Evolutionary conservation across 1,140 invertebrate genomes (phyloP), one percentile per base, ranked within the genome.

Genomic region (Battus philenor): DNA sequence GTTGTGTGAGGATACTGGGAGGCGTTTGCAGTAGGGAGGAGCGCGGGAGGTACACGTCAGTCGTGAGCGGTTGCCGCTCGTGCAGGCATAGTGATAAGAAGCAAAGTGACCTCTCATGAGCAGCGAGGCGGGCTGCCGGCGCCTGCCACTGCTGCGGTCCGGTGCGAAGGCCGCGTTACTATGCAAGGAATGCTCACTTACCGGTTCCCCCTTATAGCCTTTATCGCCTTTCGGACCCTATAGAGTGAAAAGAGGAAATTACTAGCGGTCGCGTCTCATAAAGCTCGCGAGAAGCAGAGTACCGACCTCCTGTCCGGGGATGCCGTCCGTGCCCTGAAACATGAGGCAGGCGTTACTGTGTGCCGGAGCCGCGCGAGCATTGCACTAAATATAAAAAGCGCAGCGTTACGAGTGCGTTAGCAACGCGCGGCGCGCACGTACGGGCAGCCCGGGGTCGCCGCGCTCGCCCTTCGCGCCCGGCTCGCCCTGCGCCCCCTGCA

Each of bases 401-500:
- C 1, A 20, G 20, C n/a, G n/a, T n/a, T n/a, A n/a, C n/a, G n/a
- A n/a, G n/a, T n/a, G n/a, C n/a, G n/a, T n/a, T n/a, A n/a, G n/a
- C n/a, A n/a, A n/a, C n/a, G n/a, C n/a, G n/a, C n/a, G n/a, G n/a
- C n/a, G n/a, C n/a, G n/a, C 41, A 91, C 94, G 90, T 91, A 97
- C 95, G 72, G 95, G 94, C 77, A 97, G 86, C 63, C 96, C 95
- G 44, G 94, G 94, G 85, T 97, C 95, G 30, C 95, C 95, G 50
- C 95, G 88, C 87, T 97, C 95, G 50, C 95, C 95, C 87, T 96
- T 97, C 57, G 89, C 90, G 46, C 95, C 95, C 22, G 94, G 93
- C 82, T 97, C 95, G 47, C 95, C 95, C 87, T 95, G 93, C 49
- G 94, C 94, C 57, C 95, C 95, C 94, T 96, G 88, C 50, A 45